Base-by-base conservation (phyloP, 2,888 invertebrate species). In the Lithophane ornitopus region DNA sequence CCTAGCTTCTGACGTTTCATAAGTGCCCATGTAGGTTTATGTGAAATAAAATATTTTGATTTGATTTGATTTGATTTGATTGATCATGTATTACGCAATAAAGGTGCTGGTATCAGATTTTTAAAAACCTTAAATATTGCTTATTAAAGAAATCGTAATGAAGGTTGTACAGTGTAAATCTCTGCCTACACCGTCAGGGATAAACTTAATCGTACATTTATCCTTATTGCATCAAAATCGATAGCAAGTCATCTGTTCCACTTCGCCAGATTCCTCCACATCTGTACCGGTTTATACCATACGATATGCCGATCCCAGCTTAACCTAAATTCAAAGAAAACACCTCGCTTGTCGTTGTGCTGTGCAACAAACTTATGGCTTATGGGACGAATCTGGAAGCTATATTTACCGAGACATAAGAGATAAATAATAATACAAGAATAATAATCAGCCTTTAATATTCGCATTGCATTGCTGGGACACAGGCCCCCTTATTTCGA, bases 281-380 rank as follows among this genome's bases (percentile, higher is more conserved):
- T 62, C 68, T 41, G 22, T 7, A 9, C 9, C 56, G 12, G 39
- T 61, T 56, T 70, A 49, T 68, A 68, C 58, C 59, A 49, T 49
- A 34, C 74, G 34, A 63, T 82, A 71, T 59, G 46, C 69, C 54
- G 34, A 88, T 78, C 87, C 79, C 26, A 11, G 85, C 77, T 89
- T 89, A 87, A 78, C 89, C 89, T 63, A 83, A 84, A 89, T 89
- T 80, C 68, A 89, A 89, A 87, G 89, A 87, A 84, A 84, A 84
- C 87, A 89, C 63, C 75, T 74, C 39, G 69, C 28, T 11, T 63
- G 66, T 34, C 22, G 22, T 4, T 12, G 7, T 61, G 39, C 39
- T 34, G 34, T 54, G 61, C 22, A 34, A 58, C 28, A 58, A 56
- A 69, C 56, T 56, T 69, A 58, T 56, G n/a, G 61, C 22, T 16